Evolutionary conservation across 2,113 vertebrate species (phyloP).

Genomic region (Embiotoca jacksoni): DNA sequence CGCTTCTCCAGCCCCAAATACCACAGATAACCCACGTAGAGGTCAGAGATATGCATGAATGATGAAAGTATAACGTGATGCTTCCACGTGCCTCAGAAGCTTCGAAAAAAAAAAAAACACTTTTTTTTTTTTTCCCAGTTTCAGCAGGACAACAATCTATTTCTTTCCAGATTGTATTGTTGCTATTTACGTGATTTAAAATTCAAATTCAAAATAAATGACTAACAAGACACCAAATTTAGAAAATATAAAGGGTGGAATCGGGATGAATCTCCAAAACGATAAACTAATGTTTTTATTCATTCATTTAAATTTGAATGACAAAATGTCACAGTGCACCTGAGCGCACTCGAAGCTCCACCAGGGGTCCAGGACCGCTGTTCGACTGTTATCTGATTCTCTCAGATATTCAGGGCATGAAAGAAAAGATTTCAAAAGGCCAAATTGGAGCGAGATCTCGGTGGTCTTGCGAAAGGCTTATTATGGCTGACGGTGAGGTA

Average conservation of each 20-base stretch:
- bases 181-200: not conserved
- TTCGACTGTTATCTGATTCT: constrained; percentile 35
- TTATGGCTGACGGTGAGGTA: constrained; percentile 13
- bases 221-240: not conserved
- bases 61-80: constrained; percentile 55
- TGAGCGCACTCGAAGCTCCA: constrained; percentile 49
- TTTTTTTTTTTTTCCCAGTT: constrained; percentile 1
- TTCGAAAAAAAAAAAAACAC: no score
- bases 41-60: constrained; percentile 56
- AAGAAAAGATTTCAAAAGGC: constrained; percentile 39
- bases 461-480: constrained; percentile 3
- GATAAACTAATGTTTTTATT: constrained; percentile 40
- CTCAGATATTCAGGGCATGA: constrained; percentile 48
- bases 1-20: constrained; percentile 47
- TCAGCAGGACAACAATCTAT: not conserved
- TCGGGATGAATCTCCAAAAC: not conserved
- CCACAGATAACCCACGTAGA: constrained; percentile 53
- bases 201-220: not conserved
- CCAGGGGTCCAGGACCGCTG: constrained; percentile 23
- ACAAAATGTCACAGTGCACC: constrained; percentile 49
- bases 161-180: not conserved
- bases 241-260: not conserved
- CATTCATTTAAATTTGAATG: constrained; percentile 55
- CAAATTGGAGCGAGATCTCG: constrained; percentile 20
- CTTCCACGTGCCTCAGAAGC: not conserved